These are phyloP conservation scores for Asarcornis scutulata DNA, from an alignment of 2,113 vertebrate genomes.

Conservation along the genomic window DNA sequence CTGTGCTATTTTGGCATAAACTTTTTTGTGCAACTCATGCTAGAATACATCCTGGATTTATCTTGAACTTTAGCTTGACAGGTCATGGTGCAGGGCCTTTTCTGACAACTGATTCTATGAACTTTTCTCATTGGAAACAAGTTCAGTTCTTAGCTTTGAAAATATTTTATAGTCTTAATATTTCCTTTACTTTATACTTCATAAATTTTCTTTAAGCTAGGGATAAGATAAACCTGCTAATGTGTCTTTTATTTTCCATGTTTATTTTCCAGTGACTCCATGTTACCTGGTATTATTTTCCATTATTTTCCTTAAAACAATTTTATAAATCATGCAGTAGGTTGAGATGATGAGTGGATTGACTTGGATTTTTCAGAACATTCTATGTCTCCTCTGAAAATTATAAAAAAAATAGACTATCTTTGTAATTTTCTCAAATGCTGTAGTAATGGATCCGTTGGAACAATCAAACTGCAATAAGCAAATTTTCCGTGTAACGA, in stretches of 20 bases:
- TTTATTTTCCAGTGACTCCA: background rate
- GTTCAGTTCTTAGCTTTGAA: background rate
- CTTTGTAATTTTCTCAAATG: background rate
- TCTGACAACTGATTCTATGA: background rate
- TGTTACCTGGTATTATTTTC: background rate
- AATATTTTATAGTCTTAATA: background rate
- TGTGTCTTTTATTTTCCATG: background rate
- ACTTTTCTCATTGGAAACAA: background rate
- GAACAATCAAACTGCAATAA: background rate
- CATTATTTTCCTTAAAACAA: background rate
- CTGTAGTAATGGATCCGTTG: background rate
- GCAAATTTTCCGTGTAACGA: background rate
- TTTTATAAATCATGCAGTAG: background rate
- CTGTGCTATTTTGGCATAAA: background rate
- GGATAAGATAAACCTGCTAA: background rate
- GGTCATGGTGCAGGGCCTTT: background rate
- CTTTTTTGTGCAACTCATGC: background rate
- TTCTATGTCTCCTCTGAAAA: background rate
- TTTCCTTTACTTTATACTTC: background rate
- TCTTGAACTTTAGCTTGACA: background rate
- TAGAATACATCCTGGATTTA: background rate
- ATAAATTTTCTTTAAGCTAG: background rate
- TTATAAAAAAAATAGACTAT: background rate
- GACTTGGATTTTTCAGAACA: background rate
- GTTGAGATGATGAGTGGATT: background rate